Base-by-base conservation (phyloP, 2,113 vertebrate species). In the Chionodraco myersi region DNA sequence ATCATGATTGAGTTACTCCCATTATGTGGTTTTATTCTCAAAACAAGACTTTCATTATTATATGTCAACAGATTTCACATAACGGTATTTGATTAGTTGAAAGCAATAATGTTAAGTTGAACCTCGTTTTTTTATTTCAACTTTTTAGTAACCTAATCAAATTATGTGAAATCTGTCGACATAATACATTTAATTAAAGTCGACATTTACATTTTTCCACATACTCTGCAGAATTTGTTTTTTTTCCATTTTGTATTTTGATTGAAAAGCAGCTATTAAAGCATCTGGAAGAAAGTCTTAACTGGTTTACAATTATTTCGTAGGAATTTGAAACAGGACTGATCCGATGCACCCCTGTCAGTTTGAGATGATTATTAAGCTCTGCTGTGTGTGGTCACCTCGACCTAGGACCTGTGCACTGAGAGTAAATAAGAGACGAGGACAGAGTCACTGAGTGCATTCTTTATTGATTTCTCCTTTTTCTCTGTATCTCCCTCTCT, bases 381-480 rank as follows among this genome's bases (percentile, higher is more conserved):
- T 9, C 82, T 68, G 79, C 71, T 77, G 64, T 63, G 51, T 63
- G 77, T 63, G 77, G 87, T 84, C 87, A 91, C 70, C 85, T 89
- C 75, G 53, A 68, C 75, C 36, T 18, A 18, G 45, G 74, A 83
- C 83, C 83, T 86, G 71, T 57, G 72, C 72, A 56, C 64, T 56
- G 14, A 67, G 75, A 87, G 88, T 88, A 81, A 88, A 91, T 82
- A 90, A 77, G 68, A 88, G 91, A 70, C 41, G 11, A 56, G 63
- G 57, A 61, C 61, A 52, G 79, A 82, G 83, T 79, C 77, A 80
- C 74, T 10, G 59, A 79, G 79, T 82, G 75, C 86, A 83, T 75
- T 69, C 76, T 71, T 49, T 86, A 91, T 91, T 82, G 89, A 92
- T 92, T 86, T 54, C 10, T 66, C 77, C 79, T 90, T 68, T 66